Percentiles rank a stretch among this genome's conserved stretches.
Evolutionary conservation across 2,888 invertebrate genomes (phyloP).

Genomic region (Parnassius mnemosyne): DNA sequence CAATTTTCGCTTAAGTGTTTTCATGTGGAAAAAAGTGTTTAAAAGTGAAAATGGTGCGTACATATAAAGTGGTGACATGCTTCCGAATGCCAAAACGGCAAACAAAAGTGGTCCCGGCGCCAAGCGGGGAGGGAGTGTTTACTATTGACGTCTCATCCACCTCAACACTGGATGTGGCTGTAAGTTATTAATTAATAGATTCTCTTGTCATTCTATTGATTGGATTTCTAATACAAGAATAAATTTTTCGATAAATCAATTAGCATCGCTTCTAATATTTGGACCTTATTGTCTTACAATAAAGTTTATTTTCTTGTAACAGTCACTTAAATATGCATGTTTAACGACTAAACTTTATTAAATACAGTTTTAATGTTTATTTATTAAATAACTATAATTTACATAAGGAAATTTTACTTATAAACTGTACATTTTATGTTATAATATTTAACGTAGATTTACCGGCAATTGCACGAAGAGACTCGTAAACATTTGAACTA

Average conservation of each 20-base stretch:
- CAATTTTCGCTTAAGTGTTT: conserved; percentile 11
- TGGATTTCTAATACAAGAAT: conserved; percentile 6
- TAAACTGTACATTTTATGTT: too few relatives aligned
- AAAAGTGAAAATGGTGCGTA: conserved; percentile 57
- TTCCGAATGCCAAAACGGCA: conserved; percentile 60
- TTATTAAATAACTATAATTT: too few relatives aligned
- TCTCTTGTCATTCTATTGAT: neutral
- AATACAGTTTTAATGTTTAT: neutral
- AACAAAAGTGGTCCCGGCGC: conserved; percentile 61
- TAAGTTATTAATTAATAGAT: conserved; percentile 42
- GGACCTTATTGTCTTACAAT: conserved; percentile 8
- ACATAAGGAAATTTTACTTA: too few relatives aligned
- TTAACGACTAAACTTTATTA: neutral
- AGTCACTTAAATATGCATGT: too few relatives aligned
- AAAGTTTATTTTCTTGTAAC: conserved; percentile 7
- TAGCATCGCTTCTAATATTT: conserved; percentile 2
- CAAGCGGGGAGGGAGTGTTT: conserved; percentile 57
- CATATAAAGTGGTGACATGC: conserved; percentile 60
- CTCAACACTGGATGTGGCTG: conserved; percentile 63
- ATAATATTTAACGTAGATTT: too few relatives aligned
- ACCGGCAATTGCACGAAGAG: too few relatives aligned
- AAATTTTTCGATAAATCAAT: neutral
- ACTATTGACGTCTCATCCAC: conserved; percentile 53
- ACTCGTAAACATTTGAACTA: too few relatives aligned
- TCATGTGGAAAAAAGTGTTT: conserved; percentile 36